These are phyloP conservation scores for Hirundichthys speculiger DNA, from an alignment of 2,113 vertebrate species.

Conservation along the genomic window DNA sequence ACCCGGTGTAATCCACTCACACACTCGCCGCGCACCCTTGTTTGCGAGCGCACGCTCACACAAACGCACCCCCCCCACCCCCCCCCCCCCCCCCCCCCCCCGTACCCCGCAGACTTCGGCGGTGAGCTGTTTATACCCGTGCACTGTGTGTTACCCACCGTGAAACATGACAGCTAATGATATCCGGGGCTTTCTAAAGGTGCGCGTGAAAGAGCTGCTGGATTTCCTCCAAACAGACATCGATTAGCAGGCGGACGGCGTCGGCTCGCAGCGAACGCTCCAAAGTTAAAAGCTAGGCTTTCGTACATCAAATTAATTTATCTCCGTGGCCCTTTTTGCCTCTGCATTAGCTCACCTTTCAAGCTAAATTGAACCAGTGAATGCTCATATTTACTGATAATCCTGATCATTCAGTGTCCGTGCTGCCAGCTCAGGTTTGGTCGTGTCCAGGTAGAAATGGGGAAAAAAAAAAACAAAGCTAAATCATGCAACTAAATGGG, in stretches of 20 bases:
- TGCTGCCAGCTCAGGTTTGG: too few species aligned
- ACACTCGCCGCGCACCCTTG: slow-evolving; percentile 68
- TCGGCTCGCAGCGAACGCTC: slow-evolving; percentile 44
- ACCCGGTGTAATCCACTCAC: slow-evolving; percentile 81
- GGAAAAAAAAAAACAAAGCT: too few species aligned
- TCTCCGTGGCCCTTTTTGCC: slow-evolving; percentile 13
- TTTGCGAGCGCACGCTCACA: slow-evolving; percentile 45
- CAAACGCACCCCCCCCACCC: slow-evolving; percentile 45
- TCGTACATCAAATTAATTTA: slow-evolving; percentile 32
- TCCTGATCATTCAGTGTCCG: neutral
- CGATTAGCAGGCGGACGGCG: slow-evolving; percentile 60
- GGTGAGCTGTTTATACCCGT: slow-evolving; percentile 66
- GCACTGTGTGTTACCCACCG: slow-evolving; percentile 70
- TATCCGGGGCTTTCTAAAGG: too few species aligned
- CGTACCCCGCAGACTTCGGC: slow-evolving; percentile 59
- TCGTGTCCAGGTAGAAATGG: too few species aligned
- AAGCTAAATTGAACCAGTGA: neutral
- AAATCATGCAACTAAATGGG: too few species aligned
- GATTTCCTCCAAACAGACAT: slow-evolving; percentile 72
- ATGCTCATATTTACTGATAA: neutral
- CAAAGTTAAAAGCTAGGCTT: slow-evolving; percentile 47
- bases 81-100: too few species aligned
- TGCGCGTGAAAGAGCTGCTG: slow-evolving; percentile 41
- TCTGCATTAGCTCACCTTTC: slow-evolving; percentile 10
- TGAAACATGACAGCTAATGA: slow-evolving; percentile 84